These are phyloP conservation scores for Leucophenga montana DNA, from an alignment of 2,888 invertebrate species.

Conservation along the genomic window DNA sequence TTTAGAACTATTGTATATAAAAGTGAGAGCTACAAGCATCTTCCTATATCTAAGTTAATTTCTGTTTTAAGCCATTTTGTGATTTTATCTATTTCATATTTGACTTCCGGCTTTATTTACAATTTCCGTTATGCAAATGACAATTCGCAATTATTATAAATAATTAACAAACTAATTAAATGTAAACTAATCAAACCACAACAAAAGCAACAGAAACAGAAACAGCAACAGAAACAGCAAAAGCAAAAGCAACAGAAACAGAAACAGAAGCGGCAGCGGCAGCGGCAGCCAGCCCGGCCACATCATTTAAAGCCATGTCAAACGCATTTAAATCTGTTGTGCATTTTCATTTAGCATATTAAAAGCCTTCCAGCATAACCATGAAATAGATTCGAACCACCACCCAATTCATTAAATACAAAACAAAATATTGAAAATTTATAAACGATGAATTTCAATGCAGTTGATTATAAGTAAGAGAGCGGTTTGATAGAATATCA, in stretches of 20 bases:
- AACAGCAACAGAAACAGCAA: background rate
- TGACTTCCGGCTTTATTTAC: background rate
- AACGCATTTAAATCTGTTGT: background rate
- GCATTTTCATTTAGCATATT: background rate
- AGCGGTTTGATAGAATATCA: too few relatives aligned
- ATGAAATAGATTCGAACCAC: too few relatives aligned
- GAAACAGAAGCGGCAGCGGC: background rate
- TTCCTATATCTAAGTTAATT: too few relatives aligned
- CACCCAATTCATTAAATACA: too few relatives aligned
- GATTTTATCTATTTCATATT: background rate
- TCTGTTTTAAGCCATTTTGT: too few relatives aligned
- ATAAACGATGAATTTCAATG: too few relatives aligned
- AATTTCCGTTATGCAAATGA: slow-evolving; percentile 7
- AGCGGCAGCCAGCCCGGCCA: background rate
- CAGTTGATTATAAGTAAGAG: too few relatives aligned
- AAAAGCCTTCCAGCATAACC: too few relatives aligned
- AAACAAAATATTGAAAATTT: too few relatives aligned
- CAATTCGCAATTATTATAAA: background rate
- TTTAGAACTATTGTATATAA: too few relatives aligned
- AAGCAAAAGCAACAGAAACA: background rate
- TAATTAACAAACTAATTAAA: slow-evolving; percentile 16
- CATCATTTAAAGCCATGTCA: background rate
- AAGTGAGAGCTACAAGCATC: too few relatives aligned
- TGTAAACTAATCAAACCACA: background rate
- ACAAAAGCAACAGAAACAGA: background rate